phyloP scores from a whole-genome alignment of 2,113 vertebrate species.

The Bubo blakistoni region DNA sequence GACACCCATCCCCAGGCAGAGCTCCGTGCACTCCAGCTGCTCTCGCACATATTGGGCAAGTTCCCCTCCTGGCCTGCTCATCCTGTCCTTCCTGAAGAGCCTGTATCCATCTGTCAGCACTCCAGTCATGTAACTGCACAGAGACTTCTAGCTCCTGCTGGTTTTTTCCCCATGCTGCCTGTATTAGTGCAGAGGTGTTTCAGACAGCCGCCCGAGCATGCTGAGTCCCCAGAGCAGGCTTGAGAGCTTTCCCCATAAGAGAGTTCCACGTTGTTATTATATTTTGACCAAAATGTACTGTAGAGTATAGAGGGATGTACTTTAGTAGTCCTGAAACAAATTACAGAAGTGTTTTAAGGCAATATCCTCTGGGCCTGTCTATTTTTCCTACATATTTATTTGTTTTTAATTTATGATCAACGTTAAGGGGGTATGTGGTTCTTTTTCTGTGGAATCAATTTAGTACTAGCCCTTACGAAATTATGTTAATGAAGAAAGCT shows the following conservation, averaged over 20 bases:
- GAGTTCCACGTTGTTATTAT: background rate
- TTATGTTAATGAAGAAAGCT: background rate
- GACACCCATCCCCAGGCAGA: background rate
- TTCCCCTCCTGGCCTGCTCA: background rate
- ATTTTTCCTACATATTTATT: background rate
- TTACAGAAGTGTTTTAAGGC: background rate
- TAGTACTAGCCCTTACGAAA: background rate
- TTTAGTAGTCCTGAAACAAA: background rate
- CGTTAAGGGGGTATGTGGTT: background rate
- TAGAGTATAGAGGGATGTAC: background rate
- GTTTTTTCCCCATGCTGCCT: background rate
- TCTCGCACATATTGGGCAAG: background rate
- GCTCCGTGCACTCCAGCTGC: background rate
- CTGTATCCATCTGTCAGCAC: background rate
- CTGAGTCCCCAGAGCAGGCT: background rate
- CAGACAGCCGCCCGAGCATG: background rate
- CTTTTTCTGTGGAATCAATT: background rate
- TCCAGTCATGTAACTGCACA: background rate
- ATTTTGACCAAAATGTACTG: conserved; percentile 14
- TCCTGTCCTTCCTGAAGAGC: background rate
- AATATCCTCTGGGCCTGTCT: background rate
- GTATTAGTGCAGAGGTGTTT: background rate
- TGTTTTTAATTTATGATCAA: background rate
- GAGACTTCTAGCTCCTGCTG: background rate
- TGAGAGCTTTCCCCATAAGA: background rate